These are phyloP conservation scores for Volucella bombylans DNA, from an alignment of 2,888 invertebrate genomes.

Conservation along the genomic window DNA sequence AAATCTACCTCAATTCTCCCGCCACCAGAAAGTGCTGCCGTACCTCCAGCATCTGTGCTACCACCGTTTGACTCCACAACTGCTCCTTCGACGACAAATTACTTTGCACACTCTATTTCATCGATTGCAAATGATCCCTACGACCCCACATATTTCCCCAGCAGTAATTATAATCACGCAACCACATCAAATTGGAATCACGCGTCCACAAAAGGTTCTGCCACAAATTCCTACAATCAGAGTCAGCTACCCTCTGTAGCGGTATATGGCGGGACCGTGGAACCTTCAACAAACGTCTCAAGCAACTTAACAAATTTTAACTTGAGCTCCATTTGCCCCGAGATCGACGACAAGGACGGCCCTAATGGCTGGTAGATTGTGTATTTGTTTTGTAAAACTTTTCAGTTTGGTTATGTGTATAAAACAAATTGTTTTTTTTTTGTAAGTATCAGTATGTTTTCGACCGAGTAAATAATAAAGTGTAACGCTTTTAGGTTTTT, in stretches of 20 bases:
- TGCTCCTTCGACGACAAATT: constrained; percentile 35
- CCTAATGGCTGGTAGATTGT: constrained; percentile 57
- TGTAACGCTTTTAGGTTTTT: constrained; percentile 32
- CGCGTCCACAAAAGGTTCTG: constrained; percentile 4
- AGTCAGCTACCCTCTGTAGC: constrained; percentile 25
- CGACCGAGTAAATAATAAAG: constrained; percentile 2
- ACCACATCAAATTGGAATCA: constrained; percentile 50
- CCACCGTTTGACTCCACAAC: constrained; percentile 43
- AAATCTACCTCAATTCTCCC: constrained; percentile 55
- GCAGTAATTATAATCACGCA: constrained; percentile 63
- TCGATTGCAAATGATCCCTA: constrained; percentile 63
- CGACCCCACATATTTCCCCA: constrained; percentile 65
- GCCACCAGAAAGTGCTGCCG: constrained; percentile 17
- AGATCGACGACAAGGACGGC: constrained; percentile 87
- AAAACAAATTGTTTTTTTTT: constrained; percentile 29
- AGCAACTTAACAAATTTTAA: constrained; percentile 88
- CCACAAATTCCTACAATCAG: constrained; percentile 42
- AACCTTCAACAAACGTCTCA: constrained; percentile 47
- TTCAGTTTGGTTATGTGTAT: neutral
- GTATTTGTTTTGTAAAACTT: neutral
- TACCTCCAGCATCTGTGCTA: constrained; percentile 6
- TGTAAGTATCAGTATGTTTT: constrained; percentile 23
- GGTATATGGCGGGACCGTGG: constrained; percentile 31
- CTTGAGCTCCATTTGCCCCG: constrained; percentile 91
- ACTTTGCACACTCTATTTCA: constrained; percentile 52